Percentiles rank a stretch among this genome's conserved stretches.
Conservation (phyloP, 2,888 invertebrate genomes). For the Aphrophora alni region DNA sequence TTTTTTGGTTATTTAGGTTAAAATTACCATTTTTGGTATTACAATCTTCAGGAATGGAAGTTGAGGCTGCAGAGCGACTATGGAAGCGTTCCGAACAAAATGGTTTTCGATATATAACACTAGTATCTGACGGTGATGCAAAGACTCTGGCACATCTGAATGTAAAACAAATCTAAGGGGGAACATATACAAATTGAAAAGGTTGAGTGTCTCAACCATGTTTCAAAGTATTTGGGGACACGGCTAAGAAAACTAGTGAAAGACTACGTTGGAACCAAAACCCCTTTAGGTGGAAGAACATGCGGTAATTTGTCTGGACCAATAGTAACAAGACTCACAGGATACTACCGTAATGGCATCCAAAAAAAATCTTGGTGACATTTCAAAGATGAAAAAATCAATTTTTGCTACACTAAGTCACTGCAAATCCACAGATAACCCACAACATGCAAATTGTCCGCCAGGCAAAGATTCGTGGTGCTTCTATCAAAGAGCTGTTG, state of each 20-base stretch:
- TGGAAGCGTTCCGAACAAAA: conserved; percentile 31
- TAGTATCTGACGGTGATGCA: conserved; percentile 39
- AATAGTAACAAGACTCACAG: conserved; percentile 29
- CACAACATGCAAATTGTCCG: conserved; percentile 12
- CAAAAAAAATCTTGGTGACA: conserved; percentile 25
- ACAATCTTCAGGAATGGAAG: no score
- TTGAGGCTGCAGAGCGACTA: conserved; percentile 31
- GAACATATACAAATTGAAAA: no score
- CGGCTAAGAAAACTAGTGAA: conserved; percentile 33
- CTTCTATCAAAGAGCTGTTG: conserved; percentile 18
- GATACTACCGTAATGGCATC: conserved; percentile 41
- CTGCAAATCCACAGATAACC: conserved; percentile 22
- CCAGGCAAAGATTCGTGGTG: conserved; percentile 18
- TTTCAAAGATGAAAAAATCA: conserved; percentile 22
- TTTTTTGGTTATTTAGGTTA: no score
- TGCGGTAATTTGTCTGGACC: conserved; percentile 17
- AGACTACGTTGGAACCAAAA: conserved; percentile 24
- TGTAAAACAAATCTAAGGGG: no score
- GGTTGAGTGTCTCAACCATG: no score
- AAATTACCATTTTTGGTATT: no score
- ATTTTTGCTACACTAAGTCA: conserved; percentile 18
- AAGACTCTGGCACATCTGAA: conserved; percentile 28
- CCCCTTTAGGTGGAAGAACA: conserved; percentile 36
- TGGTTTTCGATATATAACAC: conserved; percentile 33
- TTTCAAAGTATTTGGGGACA: conserved; percentile 41